phyloP scores from a whole-genome alignment of 2,888 invertebrate genomes.

The Octonoba sinensis region DNA sequence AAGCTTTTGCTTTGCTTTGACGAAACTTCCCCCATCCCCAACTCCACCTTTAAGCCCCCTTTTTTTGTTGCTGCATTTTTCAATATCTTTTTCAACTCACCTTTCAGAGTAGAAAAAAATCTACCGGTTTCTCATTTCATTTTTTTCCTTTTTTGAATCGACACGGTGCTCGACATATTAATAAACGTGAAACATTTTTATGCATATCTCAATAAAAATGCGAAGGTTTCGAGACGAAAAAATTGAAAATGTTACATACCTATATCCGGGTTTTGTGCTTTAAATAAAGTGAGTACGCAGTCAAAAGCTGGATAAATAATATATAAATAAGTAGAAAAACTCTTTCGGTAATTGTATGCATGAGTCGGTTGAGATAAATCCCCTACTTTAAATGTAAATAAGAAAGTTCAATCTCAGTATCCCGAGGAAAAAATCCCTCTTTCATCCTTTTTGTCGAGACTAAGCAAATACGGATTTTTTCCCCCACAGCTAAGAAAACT shows the following conservation, averaged over 20 bases:
- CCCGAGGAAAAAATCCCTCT: slow-evolving; percentile 2
- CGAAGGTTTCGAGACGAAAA: slow-evolving; percentile 3
- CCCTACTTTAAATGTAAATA: slow-evolving; percentile 60
- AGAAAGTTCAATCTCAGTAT: slow-evolving; percentile 57
- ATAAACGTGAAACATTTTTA: slow-evolving; percentile 14
- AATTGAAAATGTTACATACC: slow-evolving; percentile 18
- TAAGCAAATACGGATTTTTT: slow-evolving; percentile 51
- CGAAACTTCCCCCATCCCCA: no score
- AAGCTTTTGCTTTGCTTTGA: no score
- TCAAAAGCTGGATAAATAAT: slow-evolving; percentile 10
- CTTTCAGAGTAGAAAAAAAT: no score
- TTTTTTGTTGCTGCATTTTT: no score
- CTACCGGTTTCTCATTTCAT: no score
- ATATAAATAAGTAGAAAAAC: slow-evolving; percentile 13
- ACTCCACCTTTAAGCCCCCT: no score
- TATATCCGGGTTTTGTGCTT: slow-evolving; percentile 20
- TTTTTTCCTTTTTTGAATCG: no score
- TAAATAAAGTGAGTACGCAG: slow-evolving; percentile 34
- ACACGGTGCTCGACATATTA: no score
- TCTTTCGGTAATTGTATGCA: slow-evolving; percentile 46
- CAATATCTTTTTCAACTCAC: no score
- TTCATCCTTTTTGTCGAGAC: slow-evolving; percentile 28
- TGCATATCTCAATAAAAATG: not conserved
- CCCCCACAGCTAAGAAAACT: slow-evolving; percentile 5
- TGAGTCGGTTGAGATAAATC: slow-evolving; percentile 42